phyloP scores from a whole-genome alignment of 2,888 invertebrate species.

The Thereva unica region DNA sequence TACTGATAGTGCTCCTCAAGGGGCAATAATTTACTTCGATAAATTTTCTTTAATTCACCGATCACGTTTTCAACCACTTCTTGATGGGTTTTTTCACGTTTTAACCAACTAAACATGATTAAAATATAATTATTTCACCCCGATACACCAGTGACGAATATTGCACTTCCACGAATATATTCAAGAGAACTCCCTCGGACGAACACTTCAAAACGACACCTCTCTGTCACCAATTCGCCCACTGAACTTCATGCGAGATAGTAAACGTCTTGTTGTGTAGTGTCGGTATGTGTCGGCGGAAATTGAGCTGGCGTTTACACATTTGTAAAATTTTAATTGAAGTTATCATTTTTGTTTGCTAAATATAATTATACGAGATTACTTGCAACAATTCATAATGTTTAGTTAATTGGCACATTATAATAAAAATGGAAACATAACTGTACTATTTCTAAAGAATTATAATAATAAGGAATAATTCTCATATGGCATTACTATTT shows the following conservation, averaged over 20 bases:
- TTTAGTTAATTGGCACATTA: too few relatives aligned
- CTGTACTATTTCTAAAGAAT: too few relatives aligned
- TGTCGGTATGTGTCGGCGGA: too few relatives aligned
- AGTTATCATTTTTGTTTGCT: too few relatives aligned
- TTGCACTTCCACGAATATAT: slow-evolving; percentile 13
- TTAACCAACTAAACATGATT: slow-evolving; percentile 85
- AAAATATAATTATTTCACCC: slow-evolving; percentile 6
- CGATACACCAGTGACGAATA: slow-evolving; percentile 8
- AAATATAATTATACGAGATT: too few relatives aligned
- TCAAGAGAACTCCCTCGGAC: slow-evolving; percentile 16
- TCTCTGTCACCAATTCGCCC: slow-evolving; percentile 12
- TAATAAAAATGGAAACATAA: too few relatives aligned
- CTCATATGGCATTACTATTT: too few relatives aligned
- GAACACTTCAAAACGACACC: slow-evolving; percentile 18
- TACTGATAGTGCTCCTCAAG: slow-evolving; percentile 89
- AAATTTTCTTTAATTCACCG: slow-evolving; percentile 92
- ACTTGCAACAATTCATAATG: too few relatives aligned
- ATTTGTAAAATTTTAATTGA: background rate
- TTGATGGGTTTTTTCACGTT: slow-evolving; percentile 65
- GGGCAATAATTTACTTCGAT: slow-evolving; percentile 86
- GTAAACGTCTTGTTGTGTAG: background rate
- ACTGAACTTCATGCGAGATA: slow-evolving; percentile 8
- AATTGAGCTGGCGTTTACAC: background rate
- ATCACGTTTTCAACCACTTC: slow-evolving; percentile 88
- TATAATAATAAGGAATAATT: too few relatives aligned